Percentiles rank a stretch among this genome's conserved stretches.
Evolutionary conservation across 2,113 vertebrate genomes (phyloP).

Genomic region (Parus major): DNA sequence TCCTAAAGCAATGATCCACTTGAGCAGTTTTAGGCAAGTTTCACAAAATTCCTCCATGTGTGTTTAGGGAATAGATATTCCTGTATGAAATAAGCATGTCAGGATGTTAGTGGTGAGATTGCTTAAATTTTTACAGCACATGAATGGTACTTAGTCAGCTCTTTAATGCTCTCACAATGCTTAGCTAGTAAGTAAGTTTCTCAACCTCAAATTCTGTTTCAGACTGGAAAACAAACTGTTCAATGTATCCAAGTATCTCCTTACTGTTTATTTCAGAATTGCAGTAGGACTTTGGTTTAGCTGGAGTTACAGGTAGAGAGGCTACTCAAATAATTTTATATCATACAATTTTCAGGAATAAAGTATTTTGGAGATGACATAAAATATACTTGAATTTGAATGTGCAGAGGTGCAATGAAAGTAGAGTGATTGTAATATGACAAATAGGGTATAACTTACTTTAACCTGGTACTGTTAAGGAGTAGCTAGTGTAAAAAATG

Average conservation of each 20-base stretch:
- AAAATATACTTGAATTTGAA: not conserved
- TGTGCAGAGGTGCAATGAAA: not conserved
- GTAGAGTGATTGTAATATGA: not conserved
- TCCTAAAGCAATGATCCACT: not conserved
- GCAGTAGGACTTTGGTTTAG: not conserved
- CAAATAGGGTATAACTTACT: not conserved
- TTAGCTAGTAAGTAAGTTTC: not conserved
- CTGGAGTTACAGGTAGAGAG: not conserved
- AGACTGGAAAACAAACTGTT: not conserved
- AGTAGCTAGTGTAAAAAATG: not conserved
- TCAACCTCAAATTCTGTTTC: not conserved
- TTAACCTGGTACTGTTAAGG: not conserved
- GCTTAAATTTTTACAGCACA: not conserved
- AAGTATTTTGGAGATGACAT: not conserved
- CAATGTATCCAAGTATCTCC: not conserved
- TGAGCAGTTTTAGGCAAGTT: not conserved
- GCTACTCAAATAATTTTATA: not conserved
- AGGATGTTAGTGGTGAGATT: not conserved
- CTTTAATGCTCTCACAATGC: not conserved
- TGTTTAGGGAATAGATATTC: not conserved
- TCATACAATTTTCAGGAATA: not conserved
- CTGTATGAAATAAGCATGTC: not conserved
- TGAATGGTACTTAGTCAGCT: not conserved
- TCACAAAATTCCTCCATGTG: not conserved
- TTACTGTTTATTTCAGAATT: not conserved